phyloP scores from a whole-genome alignment of 2,797 vertebrate species.

The Gymnocypris eckloni region DNA sequence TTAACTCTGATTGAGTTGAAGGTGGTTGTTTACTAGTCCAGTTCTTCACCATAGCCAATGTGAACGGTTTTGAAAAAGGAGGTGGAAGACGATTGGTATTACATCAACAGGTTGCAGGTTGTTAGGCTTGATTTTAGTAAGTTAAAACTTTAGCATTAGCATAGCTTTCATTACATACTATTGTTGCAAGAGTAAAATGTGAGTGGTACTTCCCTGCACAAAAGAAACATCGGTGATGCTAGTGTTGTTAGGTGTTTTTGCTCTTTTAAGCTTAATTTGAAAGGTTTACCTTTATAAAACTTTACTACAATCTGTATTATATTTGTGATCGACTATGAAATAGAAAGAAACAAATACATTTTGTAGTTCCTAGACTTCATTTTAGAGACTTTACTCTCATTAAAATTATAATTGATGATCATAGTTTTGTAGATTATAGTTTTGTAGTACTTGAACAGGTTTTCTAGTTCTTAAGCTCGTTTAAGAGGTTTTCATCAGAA shows the following conservation, averaged over 20 bases:
- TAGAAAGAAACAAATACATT: background rate
- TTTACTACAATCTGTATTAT: background rate
- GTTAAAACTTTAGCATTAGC: background rate
- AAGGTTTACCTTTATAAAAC: background rate
- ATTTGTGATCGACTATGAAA: background rate
- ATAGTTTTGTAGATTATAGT: background rate
- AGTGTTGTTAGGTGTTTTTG: background rate
- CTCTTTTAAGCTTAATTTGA: background rate
- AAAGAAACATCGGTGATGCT: background rate
- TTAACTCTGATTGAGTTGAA: background rate
- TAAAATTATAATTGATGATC: background rate
- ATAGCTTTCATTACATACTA: background rate
- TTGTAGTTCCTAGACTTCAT: background rate
- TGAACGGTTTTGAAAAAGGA: background rate
- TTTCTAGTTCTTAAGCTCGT: too few species aligned
- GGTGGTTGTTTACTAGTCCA: background rate
- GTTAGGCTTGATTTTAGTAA: background rate
- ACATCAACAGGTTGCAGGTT: background rate
- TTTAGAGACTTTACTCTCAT: background rate
- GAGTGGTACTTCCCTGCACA: background rate
- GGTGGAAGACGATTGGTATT: background rate
- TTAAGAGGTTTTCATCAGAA: too few species aligned
- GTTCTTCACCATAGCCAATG: background rate
- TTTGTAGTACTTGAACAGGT: too few species aligned
- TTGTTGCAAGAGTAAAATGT: background rate